Evolutionary conservation across 2,113 vertebrate species (phyloP), one percentile per base, ranked within the genome.

Genomic region (Ochotona princeps): DNA sequence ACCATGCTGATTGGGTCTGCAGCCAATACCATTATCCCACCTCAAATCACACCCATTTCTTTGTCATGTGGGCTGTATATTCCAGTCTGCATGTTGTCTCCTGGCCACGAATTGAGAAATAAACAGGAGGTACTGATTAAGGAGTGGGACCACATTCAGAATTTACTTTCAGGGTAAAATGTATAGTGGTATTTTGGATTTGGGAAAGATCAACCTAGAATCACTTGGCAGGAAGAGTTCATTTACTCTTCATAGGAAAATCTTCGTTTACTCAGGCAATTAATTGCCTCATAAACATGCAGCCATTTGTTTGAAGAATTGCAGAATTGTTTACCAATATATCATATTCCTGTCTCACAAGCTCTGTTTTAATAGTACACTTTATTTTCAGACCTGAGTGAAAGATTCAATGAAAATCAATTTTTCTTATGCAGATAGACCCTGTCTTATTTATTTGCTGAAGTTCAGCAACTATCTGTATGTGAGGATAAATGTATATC

Each of bases 231-330:
- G 60, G 63, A 79, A 92, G 74, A 90, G 85, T 70, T 90, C 72
- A 96, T 96, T 95, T 85, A 83, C 23, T 80, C 26, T n/a, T n/a
- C n/a, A n/a, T n/a, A n/a, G n/a, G n/a, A n/a, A n/a, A n/a, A n/a
- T n/a, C n/a, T 70, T 90, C 72, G 95, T 96, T 95, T 85, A 83
- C 23, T 80, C 26, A 61, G 65, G 30, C 82, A 66, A 87, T 86
- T 92, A 95, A 91, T 95, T 79, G 74, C 51, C 47, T 88, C 93
- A 94, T 88, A 96, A 47, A 94, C 74, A 88, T 88, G 85, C 66
- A 47, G 28, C 61, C 84, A 73, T 94, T n/a, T n/a, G n/a, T n/a
- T n/a, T n/a, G n/a, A n/a, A n/a, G n/a, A n/a, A n/a, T n/a, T n/a
- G n/a, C n/a, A n/a, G 69, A 81, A 86, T 83, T 90, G 65, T 92